Base-by-base conservation (phyloP, 1,140 invertebrate genomes). In the Proctacanthus coquilletti region DNA sequence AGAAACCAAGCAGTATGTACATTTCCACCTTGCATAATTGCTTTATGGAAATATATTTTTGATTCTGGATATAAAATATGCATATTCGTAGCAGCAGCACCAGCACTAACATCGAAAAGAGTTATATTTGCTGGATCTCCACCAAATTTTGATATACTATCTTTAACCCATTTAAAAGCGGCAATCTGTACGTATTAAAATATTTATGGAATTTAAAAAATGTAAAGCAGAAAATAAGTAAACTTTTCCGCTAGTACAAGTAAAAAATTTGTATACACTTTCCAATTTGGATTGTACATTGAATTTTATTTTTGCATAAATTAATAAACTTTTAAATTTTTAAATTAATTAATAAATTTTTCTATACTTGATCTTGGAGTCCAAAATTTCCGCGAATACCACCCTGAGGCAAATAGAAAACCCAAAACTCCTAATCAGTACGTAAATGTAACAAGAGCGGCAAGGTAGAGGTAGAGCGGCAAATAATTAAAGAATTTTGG, bases 361-460 rank as follows among this genome's bases (percentile, higher is more conserved):
- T n/a, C n/a, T n/a, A n/a, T n/a, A 65, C 42, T 45, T 70, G 74
- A 44, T 74, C 73, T 50, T 67, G 69, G n/a, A 77, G 44, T 0
- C 72, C 75, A 18, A 64, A 62, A 50, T 76, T 76, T 3, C 75
- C 75, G 2, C 66, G 63, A 1, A 68, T 63, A 27, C 66, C 63
- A 23, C 62, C 61, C 14, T 49, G 64, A 14, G 66, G 62, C 4
- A 68, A 45, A 43, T 60, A 68, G 51, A 38, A 69, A 69, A 1
- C 72, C 72, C 11, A 77, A 50, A 2, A 69, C 64, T 45, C 72
- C 74, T 8, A 69, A 49, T 29, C 75, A 63, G 48, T 77, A 78
- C 43, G 76, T 77, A 5, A 78, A 49, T 0, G 73, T 77, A 1
- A 78, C 72, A 19, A 78, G 51, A 35, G 78, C 60, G 3, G 75